Base-by-base conservation (phyloP, 2,888 invertebrate species). In the Melitaea athalia region DNA sequence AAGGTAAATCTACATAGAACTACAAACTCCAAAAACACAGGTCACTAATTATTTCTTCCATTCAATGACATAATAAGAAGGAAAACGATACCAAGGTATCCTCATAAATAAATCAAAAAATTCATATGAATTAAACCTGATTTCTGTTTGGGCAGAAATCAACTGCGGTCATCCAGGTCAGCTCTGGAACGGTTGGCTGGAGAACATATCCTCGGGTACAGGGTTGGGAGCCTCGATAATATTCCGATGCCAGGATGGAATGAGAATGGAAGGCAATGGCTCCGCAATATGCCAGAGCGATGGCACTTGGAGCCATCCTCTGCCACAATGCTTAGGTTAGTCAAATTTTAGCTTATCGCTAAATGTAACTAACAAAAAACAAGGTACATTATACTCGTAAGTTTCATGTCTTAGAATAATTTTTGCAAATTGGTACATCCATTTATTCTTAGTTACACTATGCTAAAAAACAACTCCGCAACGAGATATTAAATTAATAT, bases 151-250 rank as follows among this genome's bases (percentile, higher is more conserved):
- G 3, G 7, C 93, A 98, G 99, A 99, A 94, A 99, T 99, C 81
- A 98, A 99, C 92, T 99, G 99, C 89, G 98, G 98, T 0, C 96
- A 97, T 78, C 98, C 99, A 0, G 98, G 98, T 3, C 95, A 96
- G 60, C 94, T 99, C 10, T 98, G 97, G 94, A 99, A 99, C 83
- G 99, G 99, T 5, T 99, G 98, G 97, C 94, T 96, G 78, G 98
- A 98, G 89, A 97, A 97, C 83, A 96, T 97, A 69, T 97, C 97
- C 76, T 95, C 95, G 45, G 98, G 98, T 38, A 98, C 98, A 5
- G 98, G 97, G 0, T 93, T 98, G 42, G 99, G 99, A 0, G 97
- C 98, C 0, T 97, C 97, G 71, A 95, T 99, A 72, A 98, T 98
- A 80, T 99, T 98, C 88, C 95, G 98, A 72, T 99, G 99, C 84